Percentiles rank a stretch among this genome's conserved stretches.
Conservation (phyloP, 1,140 invertebrate species). For the Drosophila lacertosa region DNA sequence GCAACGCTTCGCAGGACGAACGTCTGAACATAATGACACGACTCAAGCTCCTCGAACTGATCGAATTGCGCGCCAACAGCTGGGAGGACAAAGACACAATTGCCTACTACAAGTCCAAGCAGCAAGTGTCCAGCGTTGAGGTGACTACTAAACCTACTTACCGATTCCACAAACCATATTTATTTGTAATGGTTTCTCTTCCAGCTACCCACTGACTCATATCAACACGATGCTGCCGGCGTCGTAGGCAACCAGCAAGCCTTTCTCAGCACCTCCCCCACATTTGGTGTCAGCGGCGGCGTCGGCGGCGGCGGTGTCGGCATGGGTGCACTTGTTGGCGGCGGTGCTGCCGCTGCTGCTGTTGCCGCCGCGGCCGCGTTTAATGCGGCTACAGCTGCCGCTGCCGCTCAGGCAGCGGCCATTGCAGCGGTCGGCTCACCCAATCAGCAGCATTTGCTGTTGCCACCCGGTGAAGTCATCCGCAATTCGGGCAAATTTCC, state of each 20-base stretch:
- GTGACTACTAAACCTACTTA: slow-evolving; percentile 83
- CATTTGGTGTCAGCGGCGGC: slow-evolving; percentile 73
- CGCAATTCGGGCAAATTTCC: slow-evolving; percentile 94
- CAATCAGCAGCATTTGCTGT: slow-evolving; percentile 84
- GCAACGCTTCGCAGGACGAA: slow-evolving; percentile 93
- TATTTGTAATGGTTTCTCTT: background rate
- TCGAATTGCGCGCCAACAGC: slow-evolving; percentile 93
- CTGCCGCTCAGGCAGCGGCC: slow-evolving; percentile 76
- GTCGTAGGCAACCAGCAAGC: slow-evolving; percentile 62
- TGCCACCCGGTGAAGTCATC: slow-evolving; percentile 92
- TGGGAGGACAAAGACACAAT: slow-evolving; percentile 93
- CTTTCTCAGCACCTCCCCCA: slow-evolving; percentile 84
- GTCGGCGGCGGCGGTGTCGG: slow-evolving; percentile 37
- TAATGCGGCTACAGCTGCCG: slow-evolving; percentile 67
- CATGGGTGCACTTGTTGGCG: slow-evolving; percentile 38
- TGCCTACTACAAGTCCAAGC: slow-evolving; percentile 92
- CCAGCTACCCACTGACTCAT: slow-evolving; percentile 66
- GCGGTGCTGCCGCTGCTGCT: slow-evolving; percentile 47
- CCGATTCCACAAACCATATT: background rate
- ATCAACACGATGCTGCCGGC: slow-evolving; percentile 69
- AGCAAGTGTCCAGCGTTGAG: slow-evolving; percentile 88
- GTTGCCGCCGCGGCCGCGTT: slow-evolving; percentile 67
- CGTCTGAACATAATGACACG: slow-evolving; percentile 91
- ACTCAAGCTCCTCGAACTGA: slow-evolving; percentile 93
- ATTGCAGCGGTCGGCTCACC: slow-evolving; percentile 79